phyloP scores from a whole-genome alignment of 2,797 vertebrate species.

The Siniperca obscura region DNA sequence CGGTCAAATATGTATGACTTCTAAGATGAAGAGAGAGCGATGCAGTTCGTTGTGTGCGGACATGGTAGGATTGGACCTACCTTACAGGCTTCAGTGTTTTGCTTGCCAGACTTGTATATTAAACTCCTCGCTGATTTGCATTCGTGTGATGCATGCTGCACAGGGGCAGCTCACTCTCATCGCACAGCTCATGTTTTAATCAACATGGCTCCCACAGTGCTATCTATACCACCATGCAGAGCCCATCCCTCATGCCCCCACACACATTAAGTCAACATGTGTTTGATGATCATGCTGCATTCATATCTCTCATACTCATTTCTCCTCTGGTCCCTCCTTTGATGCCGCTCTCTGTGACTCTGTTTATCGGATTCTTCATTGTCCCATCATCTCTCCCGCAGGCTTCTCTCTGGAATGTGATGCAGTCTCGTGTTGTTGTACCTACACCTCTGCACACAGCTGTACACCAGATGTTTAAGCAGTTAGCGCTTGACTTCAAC shows the following conservation, averaged over 20 bases:
- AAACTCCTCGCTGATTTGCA: conserved; percentile 77
- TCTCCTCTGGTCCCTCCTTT: conserved; percentile 52
- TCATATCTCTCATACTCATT: conserved; percentile 13
- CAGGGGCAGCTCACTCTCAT: conserved; percentile 59
- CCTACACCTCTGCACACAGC: conserved; percentile 61
- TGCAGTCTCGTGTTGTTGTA: conserved; percentile 46
- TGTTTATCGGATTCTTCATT: conserved; percentile 51
- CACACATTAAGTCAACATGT: conserved; percentile 55
- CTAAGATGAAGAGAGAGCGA: conserved; percentile 32
- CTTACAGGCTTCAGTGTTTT: conserved; percentile 51
- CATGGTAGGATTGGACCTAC: conserved; percentile 33
- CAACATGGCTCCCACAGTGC: conserved; percentile 50
- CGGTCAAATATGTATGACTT: conserved; percentile 40
- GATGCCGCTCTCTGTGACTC: conserved; percentile 36
- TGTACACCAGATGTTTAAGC: conserved; percentile 70
- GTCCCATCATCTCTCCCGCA: conserved; percentile 56
- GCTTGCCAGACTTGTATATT: conserved; percentile 74
- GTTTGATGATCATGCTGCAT: conserved; percentile 45
- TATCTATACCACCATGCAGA: conserved; percentile 50
- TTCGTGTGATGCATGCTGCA: conserved; percentile 66
- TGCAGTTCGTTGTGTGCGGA: conserved; percentile 32
- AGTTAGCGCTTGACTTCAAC: conserved; percentile 13
- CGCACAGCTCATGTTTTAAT: conserved; percentile 76
- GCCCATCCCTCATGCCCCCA: conserved; percentile 12
- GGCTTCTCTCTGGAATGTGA: conserved; percentile 61